phyloP scores from a whole-genome alignment of 2,888 invertebrate genomes.

The Drosophila multiciliata region DNA sequence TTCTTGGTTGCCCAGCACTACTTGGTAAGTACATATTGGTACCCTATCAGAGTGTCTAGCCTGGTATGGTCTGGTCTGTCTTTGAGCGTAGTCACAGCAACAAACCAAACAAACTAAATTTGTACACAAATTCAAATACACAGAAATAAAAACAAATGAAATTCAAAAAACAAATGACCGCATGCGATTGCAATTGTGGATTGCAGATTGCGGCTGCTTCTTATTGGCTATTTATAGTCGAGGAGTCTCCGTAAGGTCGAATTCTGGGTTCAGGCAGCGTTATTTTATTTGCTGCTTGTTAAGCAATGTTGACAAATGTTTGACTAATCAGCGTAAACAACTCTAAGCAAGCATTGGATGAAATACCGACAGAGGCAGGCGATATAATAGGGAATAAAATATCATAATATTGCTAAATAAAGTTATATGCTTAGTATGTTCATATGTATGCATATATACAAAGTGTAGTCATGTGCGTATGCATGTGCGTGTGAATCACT shows the following conservation, averaged over 20 bases:
- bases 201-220: constrained; percentile 26
- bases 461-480: not conserved
- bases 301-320: constrained; percentile 15
- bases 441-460: not conserved
- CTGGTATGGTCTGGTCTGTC: not conserved
- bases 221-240: constrained; percentile 38
- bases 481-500: not conserved
- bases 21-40: constrained; percentile 10
- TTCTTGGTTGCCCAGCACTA: constrained; percentile 31
- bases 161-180: constrained; percentile 32
- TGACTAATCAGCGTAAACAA: constrained; percentile 13
- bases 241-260: not conserved
- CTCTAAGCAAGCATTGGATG: not conserved
- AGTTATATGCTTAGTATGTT: not conserved
- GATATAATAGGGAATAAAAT: constrained; percentile 1
- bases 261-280: not conserved
- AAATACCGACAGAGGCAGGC: constrained; percentile 6
- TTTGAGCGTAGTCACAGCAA: constrained; percentile 48
- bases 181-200: constrained; percentile 27
- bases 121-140: constrained; percentile 40
- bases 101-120: constrained; percentile 46
- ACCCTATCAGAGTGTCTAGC: constrained; percentile 15
- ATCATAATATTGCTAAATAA: constrained; percentile 15
- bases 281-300: constrained; percentile 18
- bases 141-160: constrained; percentile 37